Conservation (phyloP, 2,888 invertebrate genomes). For the Fabriciana adippe region DNA sequence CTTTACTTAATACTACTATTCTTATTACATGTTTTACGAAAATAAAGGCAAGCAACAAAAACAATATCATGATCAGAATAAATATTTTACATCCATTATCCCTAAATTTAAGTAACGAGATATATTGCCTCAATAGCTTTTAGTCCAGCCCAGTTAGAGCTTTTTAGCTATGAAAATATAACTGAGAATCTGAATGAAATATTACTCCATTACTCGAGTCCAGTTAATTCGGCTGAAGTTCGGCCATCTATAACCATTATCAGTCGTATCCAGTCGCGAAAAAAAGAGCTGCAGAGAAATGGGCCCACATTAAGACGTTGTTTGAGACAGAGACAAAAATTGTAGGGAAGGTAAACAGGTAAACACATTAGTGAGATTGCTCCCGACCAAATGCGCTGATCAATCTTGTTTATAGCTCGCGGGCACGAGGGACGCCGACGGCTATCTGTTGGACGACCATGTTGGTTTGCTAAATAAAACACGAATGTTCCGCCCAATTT, state of each 20-base stretch:
- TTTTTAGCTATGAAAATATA: slow-evolving; percentile 22
- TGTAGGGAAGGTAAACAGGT: slow-evolving; percentile 61
- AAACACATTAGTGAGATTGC: slow-evolving; percentile 74
- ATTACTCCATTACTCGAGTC: slow-evolving; percentile 33
- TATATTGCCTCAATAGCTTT: slow-evolving; percentile 26
- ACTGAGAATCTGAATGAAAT: slow-evolving; percentile 37
- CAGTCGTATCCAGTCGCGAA: slow-evolving; percentile 53
- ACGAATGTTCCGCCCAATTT: not conserved
- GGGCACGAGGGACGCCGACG: slow-evolving; percentile 23
- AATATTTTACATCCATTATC: slow-evolving; percentile 17
- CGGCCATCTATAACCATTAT: slow-evolving; percentile 62
- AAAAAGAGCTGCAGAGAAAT: slow-evolving; percentile 57
- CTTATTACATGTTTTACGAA: too few species aligned
- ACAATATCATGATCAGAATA: not conserved
- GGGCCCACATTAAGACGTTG: slow-evolving; percentile 57
- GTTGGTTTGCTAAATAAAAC: slow-evolving; percentile 6
- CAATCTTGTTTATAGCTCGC: slow-evolving; percentile 55
- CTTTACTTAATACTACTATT: too few species aligned
- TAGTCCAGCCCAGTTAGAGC: slow-evolving; percentile 17
- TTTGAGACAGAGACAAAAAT: slow-evolving; percentile 57
- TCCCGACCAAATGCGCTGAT: slow-evolving; percentile 51
- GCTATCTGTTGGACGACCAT: slow-evolving; percentile 32
- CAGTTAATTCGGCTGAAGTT: slow-evolving; percentile 38
- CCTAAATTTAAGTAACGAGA: slow-evolving; percentile 11
- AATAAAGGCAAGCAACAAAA: too few species aligned